phyloP scores from a whole-genome alignment of 1,140 invertebrate genomes.

The Gryon sp. region DNA sequence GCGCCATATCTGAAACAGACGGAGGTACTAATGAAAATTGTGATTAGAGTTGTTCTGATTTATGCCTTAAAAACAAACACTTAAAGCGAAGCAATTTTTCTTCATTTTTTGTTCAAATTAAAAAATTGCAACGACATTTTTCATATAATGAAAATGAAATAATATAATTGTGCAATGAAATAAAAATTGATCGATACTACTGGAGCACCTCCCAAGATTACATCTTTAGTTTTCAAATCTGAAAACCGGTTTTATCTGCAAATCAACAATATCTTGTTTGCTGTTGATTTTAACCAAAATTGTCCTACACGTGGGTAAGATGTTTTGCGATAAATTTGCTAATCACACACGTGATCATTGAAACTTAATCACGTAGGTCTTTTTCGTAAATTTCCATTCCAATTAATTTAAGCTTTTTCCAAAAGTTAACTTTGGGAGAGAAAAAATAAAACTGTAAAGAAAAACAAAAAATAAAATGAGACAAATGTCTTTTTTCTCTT shows the following conservation, averaged over 20 bases:
- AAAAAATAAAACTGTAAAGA: not conserved
- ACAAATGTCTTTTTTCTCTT: no score
- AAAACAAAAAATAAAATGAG: not conserved
- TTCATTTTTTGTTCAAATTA: not conserved
- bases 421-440: no score
- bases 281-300: not conserved
- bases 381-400: not conserved
- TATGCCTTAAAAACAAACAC: conserved; percentile 7
- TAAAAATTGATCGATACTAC: no score
- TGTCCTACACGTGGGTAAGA: not conserved
- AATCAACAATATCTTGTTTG: conserved; percentile 1
- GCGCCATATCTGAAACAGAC: conserved; percentile 81
- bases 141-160: no score
- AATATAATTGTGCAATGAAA: no score
- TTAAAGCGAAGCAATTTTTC: conserved; percentile 26
- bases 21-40: conserved; percentile 16
- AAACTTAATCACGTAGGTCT: not conserved
- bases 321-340: not conserved
- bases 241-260: not conserved
- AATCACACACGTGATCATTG: not conserved
- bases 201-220: no score
- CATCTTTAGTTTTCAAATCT: no score
- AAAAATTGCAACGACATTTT: not conserved
- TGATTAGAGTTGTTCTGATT: not conserved
- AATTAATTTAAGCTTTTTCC: no score